Evolutionary conservation across 1,140 invertebrate species (phyloP).

Genomic region (Hormaphis cornu): DNA sequence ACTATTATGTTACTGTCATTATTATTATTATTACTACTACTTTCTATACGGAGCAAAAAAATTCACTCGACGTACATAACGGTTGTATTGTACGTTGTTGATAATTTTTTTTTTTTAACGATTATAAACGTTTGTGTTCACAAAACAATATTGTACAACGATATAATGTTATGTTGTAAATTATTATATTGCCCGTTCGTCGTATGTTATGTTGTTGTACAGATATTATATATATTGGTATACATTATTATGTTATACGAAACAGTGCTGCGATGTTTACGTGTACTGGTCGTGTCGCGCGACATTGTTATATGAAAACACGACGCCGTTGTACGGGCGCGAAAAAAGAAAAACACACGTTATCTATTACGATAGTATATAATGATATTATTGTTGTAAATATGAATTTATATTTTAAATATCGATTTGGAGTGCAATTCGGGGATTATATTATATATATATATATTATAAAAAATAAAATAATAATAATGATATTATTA

Average conservation of each 20-base stretch:
- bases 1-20: not conserved
- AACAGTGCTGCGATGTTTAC: no score
- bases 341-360: not conserved
- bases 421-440: conserved; percentile 23
- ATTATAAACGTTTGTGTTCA: conserved; percentile 9
- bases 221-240: no score
- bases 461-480: not conserved
- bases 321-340: not conserved
- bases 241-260: not conserved
- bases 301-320: no score
- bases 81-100: conserved; percentile 1
- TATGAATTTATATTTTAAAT: conserved; percentile 6
- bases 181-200: no score
- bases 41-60: no score
- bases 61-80: not conserved
- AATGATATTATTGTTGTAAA: conserved; percentile 16
- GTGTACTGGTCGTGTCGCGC: no score
- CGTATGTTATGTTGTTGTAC: no score
- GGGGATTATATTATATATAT: not conserved
- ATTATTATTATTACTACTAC: not conserved
- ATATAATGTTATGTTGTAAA: no score
- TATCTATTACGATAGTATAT: conserved; percentile 18
- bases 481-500: conserved; percentile 9
- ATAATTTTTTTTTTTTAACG: no score
- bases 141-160: conserved; percentile 15